Base-by-base conservation (phyloP, 1,140 invertebrate genomes). In the Brachionus calyciflorus region DNA sequence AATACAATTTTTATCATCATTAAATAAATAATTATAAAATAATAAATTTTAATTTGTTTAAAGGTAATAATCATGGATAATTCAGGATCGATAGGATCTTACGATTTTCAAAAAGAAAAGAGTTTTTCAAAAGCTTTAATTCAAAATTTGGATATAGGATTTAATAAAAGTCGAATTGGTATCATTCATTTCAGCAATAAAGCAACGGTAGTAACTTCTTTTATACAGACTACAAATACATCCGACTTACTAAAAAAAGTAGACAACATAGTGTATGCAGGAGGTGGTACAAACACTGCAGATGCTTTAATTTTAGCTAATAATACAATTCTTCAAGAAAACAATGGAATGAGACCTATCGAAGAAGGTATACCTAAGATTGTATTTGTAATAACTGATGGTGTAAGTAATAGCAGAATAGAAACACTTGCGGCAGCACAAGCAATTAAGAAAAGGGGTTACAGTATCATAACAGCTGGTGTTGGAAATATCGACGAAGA, bases 301-400 rank as follows among this genome's bases (percentile, higher is more conserved):
- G 33, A 41, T 21, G 60, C 37, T 21, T 44, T 65, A 17, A 19
- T 9, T 9, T 24, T 17, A 21, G 60, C 24, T 28, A 65, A 65
- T 44, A 14, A 65, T 2, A 41, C 10, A 37, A 41, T 65, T 65
- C 44, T 65, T 41, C 33, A 65, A 65, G 33, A 65, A 21, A n/a
- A 41, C 7, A 41, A 65, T 24, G 37, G 33, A 41, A 65, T 65
- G 60, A 41, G 60, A 21, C n/a, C n/a, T 12, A 21, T 65, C 19
- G 10, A 65, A 21, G 21, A 21, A 41, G 60, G 60, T 2, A 26
- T 65, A 41, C 60, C 60, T 41, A 65, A 65, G 21, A 37, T 63
- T n/a, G 30, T 65, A 21, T 21, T 65, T 2, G 33, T 65, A 41
- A 65, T 65, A 7, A 65, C 60, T 28, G 60, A 65, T 65, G 60